These are phyloP conservation scores for Acestrorhynchus altus DNA, from an alignment of 2,797 vertebrate genomes.

Conservation along the genomic window DNA sequence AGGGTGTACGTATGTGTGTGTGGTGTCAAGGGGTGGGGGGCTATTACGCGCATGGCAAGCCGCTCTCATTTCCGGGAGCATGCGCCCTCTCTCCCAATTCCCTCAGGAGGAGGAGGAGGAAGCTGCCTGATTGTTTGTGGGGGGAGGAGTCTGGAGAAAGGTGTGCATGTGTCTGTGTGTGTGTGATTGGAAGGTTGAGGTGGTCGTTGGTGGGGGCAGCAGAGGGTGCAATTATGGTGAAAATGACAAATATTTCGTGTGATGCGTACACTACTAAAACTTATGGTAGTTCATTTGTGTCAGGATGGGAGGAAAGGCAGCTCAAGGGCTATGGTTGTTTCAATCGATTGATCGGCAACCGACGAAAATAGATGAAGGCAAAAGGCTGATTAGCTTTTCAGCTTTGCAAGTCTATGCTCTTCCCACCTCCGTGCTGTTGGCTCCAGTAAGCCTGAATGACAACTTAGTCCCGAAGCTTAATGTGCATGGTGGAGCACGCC, in stretches of 20 bases:
- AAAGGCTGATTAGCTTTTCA: slow-evolving; percentile 12
- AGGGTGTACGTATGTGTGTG: slow-evolving; percentile 49
- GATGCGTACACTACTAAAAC: slow-evolving; percentile 60
- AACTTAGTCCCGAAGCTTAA: slow-evolving; percentile 60
- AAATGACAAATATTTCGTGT: slow-evolving; percentile 66
- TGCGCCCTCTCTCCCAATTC: slow-evolving; percentile 85
- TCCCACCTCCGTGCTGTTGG: neutral
- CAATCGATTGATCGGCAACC: slow-evolving; percentile 11
- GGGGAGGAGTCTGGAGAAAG: slow-evolving; percentile 74
- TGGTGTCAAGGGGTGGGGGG: slow-evolving; percentile 73
- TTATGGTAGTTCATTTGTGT: slow-evolving; percentile 49
- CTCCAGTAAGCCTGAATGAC: slow-evolving; percentile 59
- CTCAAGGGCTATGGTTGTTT: neutral
- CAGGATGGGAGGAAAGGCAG: slow-evolving; percentile 3
- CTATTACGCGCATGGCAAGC: slow-evolving; percentile 71
- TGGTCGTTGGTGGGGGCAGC: slow-evolving; percentile 56
- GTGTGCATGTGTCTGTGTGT: slow-evolving; percentile 48
- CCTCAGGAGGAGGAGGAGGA: slow-evolving; percentile 75
- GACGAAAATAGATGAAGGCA: neutral
- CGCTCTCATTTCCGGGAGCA: slow-evolving; percentile 92
- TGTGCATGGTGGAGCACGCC: slow-evolving; percentile 32
- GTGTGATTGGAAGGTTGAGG: slow-evolving; percentile 35
- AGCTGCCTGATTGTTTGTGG: slow-evolving; percentile 83
- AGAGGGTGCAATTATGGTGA: slow-evolving; percentile 61
- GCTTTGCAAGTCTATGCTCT: slow-evolving; percentile 49